Percentiles rank a stretch among this genome's conserved stretches.
Evolutionary conservation across 1,140 invertebrate genomes (phyloP).

Genomic region (Drosophila takahashii): DNA sequence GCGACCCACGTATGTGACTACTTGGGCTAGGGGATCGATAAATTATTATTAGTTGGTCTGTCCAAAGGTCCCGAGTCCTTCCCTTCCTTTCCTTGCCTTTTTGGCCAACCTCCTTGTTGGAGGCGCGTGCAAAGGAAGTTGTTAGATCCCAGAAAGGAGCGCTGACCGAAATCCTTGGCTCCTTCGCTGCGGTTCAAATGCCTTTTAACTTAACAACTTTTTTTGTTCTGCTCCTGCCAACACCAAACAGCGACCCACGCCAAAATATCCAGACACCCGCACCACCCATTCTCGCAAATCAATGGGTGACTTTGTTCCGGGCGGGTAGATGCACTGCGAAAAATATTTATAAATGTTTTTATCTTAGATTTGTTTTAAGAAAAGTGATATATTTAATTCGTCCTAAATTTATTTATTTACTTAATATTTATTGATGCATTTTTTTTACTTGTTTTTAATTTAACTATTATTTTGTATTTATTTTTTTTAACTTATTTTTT

Average conservation of each 20-base stretch:
- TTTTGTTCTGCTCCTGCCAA: constrained; percentile 62
- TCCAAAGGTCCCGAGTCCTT: constrained; percentile 17
- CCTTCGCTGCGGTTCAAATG: constrained; percentile 81
- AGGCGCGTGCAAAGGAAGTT: constrained; percentile 72
- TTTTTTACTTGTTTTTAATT: too few relatives aligned
- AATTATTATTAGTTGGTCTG: constrained; percentile 83
- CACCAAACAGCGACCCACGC: constrained; percentile 55
- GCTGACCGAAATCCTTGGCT: constrained; percentile 73
- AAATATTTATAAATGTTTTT: not conserved
- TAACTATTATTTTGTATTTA: too few relatives aligned
- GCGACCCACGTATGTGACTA: constrained; percentile 77
- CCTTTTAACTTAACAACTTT: constrained; percentile 84
- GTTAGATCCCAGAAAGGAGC: constrained; percentile 69
- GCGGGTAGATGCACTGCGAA: constrained; percentile 22
- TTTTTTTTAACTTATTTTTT: too few relatives aligned
- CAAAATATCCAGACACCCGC: not conserved
- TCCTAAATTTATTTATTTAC: too few relatives aligned
- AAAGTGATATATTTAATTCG: too few relatives aligned
- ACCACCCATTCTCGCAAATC: constrained; percentile 58
- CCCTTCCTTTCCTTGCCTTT: not conserved
- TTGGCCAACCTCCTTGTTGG: constrained; percentile 27
- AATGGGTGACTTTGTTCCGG: constrained; percentile 73
- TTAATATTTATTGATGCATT: too few relatives aligned
- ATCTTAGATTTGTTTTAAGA: too few relatives aligned
- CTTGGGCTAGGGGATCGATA: constrained; percentile 82